phyloP scores from a whole-genome alignment of 2,797 vertebrate species.

The Coranthus polyacanthus region DNA sequence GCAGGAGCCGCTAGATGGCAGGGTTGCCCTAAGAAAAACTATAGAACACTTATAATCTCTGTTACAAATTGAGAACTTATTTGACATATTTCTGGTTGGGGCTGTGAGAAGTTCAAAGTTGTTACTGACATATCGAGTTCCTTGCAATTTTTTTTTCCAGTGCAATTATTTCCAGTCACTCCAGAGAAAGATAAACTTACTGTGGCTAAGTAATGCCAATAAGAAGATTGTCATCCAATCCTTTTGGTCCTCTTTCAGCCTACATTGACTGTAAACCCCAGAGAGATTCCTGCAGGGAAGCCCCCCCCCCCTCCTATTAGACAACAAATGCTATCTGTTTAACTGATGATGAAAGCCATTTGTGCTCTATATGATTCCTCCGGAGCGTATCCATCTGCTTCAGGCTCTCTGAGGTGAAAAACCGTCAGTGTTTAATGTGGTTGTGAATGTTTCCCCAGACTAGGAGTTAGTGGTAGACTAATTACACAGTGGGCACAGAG shows the following conservation, averaged over 20 bases:
- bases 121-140: slow-evolving; percentile 7
- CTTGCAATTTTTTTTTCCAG: not conserved
- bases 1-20: slow-evolving; percentile 58
- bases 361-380: slow-evolving; percentile 65
- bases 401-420: slow-evolving; percentile 78
- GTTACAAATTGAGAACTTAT: not conserved
- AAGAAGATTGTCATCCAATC: slow-evolving; percentile 42
- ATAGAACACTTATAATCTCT: not conserved
- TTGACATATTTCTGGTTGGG: slow-evolving; percentile 3
- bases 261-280: slow-evolving; percentile 25
- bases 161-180: slow-evolving; percentile 6
- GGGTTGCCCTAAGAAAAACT: slow-evolving; percentile 10
- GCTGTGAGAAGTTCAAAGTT: slow-evolving; percentile 4
- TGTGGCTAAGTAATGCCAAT: slow-evolving; percentile 45
- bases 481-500: slow-evolving; percentile 82
- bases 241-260: not conserved
- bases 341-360: slow-evolving; percentile 70
- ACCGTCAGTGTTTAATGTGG: slow-evolving; percentile 83
- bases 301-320: slow-evolving; percentile 32
- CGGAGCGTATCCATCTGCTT: slow-evolving; percentile 76
- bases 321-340: slow-evolving; percentile 73
- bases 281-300: slow-evolving; percentile 40
- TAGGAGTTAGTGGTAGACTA: slow-evolving; percentile 84
- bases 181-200: slow-evolving; percentile 29
- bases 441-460: slow-evolving; percentile 84